Evolutionary conservation across 2,113 vertebrate species (phyloP).

Genomic region (Peromyscus maniculatus): DNA sequence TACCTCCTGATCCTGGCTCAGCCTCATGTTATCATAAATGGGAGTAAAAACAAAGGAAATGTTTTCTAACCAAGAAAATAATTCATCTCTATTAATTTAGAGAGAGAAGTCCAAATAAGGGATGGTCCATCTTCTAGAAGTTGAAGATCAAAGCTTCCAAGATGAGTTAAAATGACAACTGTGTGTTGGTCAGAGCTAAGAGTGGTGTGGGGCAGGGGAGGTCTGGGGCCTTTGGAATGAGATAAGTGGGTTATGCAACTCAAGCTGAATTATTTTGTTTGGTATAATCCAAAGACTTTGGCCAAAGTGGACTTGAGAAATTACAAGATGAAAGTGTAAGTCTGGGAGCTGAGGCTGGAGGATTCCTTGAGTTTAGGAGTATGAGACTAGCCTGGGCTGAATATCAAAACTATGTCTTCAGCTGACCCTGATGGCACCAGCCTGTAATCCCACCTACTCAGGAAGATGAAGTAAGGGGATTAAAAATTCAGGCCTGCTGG

Average conservation of each 20-base stretch:
- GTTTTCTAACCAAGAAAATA: neutral
- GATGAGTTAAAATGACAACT: neutral
- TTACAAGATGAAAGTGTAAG: neutral
- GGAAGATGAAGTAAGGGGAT: neutral
- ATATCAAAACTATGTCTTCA: neutral
- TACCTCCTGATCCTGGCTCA: neutral
- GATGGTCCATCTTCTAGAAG: neutral
- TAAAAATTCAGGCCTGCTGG: neutral
- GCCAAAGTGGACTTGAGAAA: neutral
- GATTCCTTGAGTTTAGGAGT: neutral
- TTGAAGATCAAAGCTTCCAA: neutral
- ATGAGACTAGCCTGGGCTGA: neutral
- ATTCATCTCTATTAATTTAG: neutral
- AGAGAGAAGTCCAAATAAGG: neutral
- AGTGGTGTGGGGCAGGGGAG: neutral
- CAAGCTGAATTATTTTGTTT: neutral
- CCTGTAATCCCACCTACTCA: neutral
- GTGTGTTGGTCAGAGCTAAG: neutral
- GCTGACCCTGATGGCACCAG: neutral
- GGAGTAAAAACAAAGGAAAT: neutral
- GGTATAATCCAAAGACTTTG: neutral
- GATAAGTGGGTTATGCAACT: neutral
- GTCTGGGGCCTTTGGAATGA: neutral
- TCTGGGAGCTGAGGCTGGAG: neutral
- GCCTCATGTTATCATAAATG: neutral